Evolutionary conservation across 2,797 vertebrate species (phyloP).

Genomic region (Leptatherina wallacei): DNA sequence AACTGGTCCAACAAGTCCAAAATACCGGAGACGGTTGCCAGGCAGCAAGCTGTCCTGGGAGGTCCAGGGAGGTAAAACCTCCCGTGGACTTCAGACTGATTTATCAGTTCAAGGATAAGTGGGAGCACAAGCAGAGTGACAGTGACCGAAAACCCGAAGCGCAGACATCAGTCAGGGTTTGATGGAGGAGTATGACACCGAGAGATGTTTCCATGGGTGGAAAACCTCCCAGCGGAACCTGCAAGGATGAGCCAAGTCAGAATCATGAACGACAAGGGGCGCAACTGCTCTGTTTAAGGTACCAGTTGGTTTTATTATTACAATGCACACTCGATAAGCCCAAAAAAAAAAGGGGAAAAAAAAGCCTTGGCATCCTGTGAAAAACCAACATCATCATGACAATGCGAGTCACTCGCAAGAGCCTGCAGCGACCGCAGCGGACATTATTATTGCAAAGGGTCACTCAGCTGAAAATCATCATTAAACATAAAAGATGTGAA

Average conservation of each 20-base stretch:
- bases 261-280: constrained; percentile 25
- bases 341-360: constrained; percentile 28
- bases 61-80: constrained; percentile 26
- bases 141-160: constrained; percentile 55
- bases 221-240: constrained; percentile 3
- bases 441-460: constrained; percentile 91
- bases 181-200: constrained; percentile 18
- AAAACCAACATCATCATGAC: constrained; percentile 50
- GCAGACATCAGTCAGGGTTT: constrained; percentile 47
- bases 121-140: constrained; percentile 63
- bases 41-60: constrained; percentile 12
- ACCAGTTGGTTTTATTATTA: constrained; percentile 81
- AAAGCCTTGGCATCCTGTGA: constrained; percentile 74
- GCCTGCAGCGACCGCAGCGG: constrained; percentile 60
- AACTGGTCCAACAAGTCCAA: neutral
- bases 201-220: neutral
- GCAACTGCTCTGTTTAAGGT: constrained; percentile 37
- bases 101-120: constrained; percentile 61
- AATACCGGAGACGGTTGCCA: constrained; percentile 17
- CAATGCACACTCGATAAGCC: constrained; percentile 76
- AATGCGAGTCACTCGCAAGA: constrained; percentile 37
- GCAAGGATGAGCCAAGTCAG: constrained; percentile 1
- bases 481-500: constrained; percentile 62
- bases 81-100: constrained; percentile 46
- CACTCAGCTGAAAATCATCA: constrained; percentile 73